Conservation (phyloP, 2,113 vertebrate genomes). For the Speoplatyrhinus poulsoni region DNA sequence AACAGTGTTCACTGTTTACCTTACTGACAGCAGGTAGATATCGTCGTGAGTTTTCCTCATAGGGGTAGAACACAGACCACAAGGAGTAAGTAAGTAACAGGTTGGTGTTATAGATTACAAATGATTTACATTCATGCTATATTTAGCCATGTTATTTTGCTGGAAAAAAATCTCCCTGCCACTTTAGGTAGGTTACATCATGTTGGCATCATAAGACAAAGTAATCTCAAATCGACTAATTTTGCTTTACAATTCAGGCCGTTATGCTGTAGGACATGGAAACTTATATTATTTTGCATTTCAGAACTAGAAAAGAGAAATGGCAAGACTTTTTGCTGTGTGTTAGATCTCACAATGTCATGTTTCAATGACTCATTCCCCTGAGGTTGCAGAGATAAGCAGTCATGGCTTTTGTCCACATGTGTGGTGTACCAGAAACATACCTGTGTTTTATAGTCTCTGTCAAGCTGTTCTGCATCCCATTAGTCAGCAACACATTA, state of each 20-base stretch:
- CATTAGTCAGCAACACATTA: constrained; percentile 24
- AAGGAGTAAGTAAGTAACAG: not conserved
- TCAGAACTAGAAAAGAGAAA: not conserved
- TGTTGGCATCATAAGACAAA: too few relatives aligned
- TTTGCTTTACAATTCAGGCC: not conserved
- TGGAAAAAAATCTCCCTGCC: constrained; percentile 7
- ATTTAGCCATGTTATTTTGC: not conserved
- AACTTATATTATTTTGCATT: not conserved
- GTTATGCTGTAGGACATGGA: constrained; percentile 6
- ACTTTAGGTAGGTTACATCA: not conserved
- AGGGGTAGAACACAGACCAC: too few relatives aligned
- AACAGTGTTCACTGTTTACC: too few relatives aligned
- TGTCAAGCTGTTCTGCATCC: not conserved
- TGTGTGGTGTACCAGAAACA: constrained; percentile 1
- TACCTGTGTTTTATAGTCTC: not conserved
- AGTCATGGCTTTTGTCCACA: constrained; percentile 13
- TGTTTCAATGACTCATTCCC: not conserved
- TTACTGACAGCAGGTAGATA: too few relatives aligned
- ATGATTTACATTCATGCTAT: not conserved
- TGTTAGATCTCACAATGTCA: not conserved
- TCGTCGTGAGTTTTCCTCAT: too few relatives aligned
- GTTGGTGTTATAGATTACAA: not conserved
- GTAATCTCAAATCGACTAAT: not conserved
- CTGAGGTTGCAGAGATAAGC: constrained; percentile 1
- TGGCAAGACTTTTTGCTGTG: too few relatives aligned